These are phyloP conservation scores for Phytoseiulus persimilis DNA, from an alignment of 2,888 invertebrate species.

Conservation along the genomic window DNA sequence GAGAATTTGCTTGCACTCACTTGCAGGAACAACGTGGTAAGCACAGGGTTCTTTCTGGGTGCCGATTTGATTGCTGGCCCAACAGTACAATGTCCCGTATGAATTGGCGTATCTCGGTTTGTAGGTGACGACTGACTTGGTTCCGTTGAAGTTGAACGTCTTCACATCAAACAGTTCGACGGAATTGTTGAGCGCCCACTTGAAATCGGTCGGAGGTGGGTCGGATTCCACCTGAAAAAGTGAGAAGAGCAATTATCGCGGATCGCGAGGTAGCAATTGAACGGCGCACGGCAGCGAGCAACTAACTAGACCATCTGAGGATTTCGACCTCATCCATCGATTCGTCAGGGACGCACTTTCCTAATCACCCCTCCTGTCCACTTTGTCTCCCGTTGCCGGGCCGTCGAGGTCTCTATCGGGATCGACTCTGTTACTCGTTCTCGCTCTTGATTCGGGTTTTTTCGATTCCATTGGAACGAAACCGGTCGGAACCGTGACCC, in stretches of 20 bases:
- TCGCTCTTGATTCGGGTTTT: no score
- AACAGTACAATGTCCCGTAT: constrained; percentile 45
- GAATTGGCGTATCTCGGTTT: constrained; percentile 43
- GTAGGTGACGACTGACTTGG: constrained; percentile 44
- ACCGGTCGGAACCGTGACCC: no score
- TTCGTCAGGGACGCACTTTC: no score
- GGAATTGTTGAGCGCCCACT: constrained; percentile 38
- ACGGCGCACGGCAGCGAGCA: background rate
- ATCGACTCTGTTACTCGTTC: no score
- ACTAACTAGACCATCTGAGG: background rate
- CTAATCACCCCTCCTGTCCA: no score
- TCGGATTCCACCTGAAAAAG: constrained; percentile 32
- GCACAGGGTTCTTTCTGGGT: constrained; percentile 45
- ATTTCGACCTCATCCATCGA: no score
- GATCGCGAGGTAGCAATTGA: background rate
- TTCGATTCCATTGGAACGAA: no score
- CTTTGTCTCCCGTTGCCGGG: no score
- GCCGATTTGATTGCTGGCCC: constrained; percentile 45
- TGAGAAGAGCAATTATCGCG: background rate
- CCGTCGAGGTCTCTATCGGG: no score
- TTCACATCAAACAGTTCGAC: constrained; percentile 39
- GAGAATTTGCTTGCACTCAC: constrained; percentile 41
- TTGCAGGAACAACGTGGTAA: constrained; percentile 45
- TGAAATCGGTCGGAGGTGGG: constrained; percentile 35
- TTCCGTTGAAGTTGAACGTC: constrained; percentile 43